Base-by-base conservation (phyloP, 2,888 invertebrate species). In the Endomychus coccineus region DNA sequence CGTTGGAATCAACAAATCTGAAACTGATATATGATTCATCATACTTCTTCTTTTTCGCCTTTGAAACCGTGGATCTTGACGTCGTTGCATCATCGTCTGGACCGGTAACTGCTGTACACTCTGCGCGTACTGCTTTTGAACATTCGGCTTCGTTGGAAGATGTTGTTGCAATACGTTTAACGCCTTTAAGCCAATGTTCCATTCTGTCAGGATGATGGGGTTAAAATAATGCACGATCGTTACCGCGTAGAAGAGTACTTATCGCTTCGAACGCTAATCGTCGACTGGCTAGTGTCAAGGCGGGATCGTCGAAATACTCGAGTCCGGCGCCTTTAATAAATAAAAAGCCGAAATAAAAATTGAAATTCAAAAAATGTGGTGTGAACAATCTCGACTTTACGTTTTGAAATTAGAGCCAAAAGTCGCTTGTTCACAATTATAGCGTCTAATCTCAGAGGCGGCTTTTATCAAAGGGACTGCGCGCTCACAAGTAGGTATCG, bases 381-480 rank as follows among this genome's bases (percentile, higher is more conserved):
- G 21, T 19, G 9, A 19, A 19, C 21, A 19, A 19, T 19, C 21
- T 19, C 21, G 21, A 19, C 6, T 19, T 19, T 19, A 19, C 9
- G 9, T 19, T 19, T 19, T 19, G 21, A 19, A 19, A n/a, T n/a
- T n/a, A n/a, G n/a, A n/a, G n/a, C n/a, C n/a, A n/a, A n/a, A n/a
- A n/a, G n/a, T n/a, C n/a, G n/a, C n/a, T n/a, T n/a, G n/a, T n/a
- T n/a, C n/a, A n/a, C n/a, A n/a, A n/a, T n/a, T n/a, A n/a, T n/a
- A n/a, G n/a, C n/a, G n/a, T n/a, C n/a, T n/a, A n/a, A n/a, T n/a
- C n/a, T n/a, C n/a, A n/a, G n/a, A n/a, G n/a, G 21, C 21, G 21
- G 21, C 21, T 19, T 19, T 19, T 19, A 19, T 19, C 21, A 19
- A 19, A 19, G 21, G 21, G 21, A 19, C 21, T 19, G 21, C 9